Base-by-base conservation (phyloP, 2,888 invertebrate genomes). In the Cepaea hortensis region DNA sequence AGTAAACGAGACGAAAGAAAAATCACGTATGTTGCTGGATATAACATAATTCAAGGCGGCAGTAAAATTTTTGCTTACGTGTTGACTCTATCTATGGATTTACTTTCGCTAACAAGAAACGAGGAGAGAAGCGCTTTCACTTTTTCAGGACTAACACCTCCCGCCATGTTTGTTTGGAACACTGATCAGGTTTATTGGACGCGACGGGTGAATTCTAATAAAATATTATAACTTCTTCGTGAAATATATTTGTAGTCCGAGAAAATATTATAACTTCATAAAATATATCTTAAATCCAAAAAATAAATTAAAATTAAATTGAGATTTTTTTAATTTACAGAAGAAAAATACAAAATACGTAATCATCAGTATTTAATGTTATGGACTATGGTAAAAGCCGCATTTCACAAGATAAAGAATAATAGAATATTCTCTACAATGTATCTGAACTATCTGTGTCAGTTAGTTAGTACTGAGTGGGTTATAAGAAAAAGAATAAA, bases 101-200 rank as follows among this genome's bases (percentile, higher is more conserved):
- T 20, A 35, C 61, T 70, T 23, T 80, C 13, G 61, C 55, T 80
- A 3, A 80, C 85, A 23, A 85, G 85, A 80, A 85, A 85, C 4
- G 85, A 85, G 0, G 81, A 81, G 35, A 85, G 70, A 75, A 85
- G 75, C 62, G 62, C 55, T 48, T 85, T 85, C 23, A 85, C 75
- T 65, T 81, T 85, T n/a, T 85, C 85, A 9, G 85, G 85, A 48
- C 81, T 85, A 11, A 81, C 23, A 18, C 11, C 73, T 23, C 55
- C 85, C 23, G 80, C 79, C 85, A 85, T 79, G 72, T 23, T 85
- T 46, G 5, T 85, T 46, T 6, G 15, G 18, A 76, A 15, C 20
- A n/a, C 13, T 61, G 23, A 6, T 65, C 55, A 61, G 70, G 61
- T 35, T 61, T 81, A 48, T 62, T 18, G 23, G 9, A 35, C 46